A percentile compares a stretch with the other conserved stretches of the same genome.
These are phyloP conservation scores for Camelus dromedarius DNA, from an alignment of 2,113 vertebrate genomes.

Conservation along the genomic window DNA sequence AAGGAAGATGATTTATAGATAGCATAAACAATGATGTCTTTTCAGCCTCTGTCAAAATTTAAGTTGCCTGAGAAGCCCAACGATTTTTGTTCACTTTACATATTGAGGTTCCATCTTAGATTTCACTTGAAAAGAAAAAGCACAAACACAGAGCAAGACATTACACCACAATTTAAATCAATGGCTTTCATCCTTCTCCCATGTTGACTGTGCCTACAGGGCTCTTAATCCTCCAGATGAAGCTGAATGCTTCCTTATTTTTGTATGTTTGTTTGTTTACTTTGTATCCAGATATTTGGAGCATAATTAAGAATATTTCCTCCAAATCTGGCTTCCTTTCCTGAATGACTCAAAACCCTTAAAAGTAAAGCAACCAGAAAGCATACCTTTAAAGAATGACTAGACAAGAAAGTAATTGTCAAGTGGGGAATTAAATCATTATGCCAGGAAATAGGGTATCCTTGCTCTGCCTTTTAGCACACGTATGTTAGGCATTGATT, in stretches of 20 bases:
- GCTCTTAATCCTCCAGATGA: neutral
- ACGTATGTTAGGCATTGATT: neutral
- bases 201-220: neutral
- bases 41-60: conserved; percentile 1
- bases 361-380: conserved; percentile 42
- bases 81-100: conserved; percentile 11
- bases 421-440: neutral
- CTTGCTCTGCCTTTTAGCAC: neutral
- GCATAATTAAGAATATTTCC: conserved; percentile 35
- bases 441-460: neutral
- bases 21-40: neutral
- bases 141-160: neutral
- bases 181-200: neutral
- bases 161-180: neutral
- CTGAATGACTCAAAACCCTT: conserved; percentile 10
- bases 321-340: neutral
- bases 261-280: conserved; percentile 4
- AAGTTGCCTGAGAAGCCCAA: neutral
- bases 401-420: conserved; percentile 14
- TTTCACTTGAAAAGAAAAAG: conserved; percentile 4
- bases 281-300: conserved; percentile 34
- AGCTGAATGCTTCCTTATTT: neutral
- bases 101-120: neutral
- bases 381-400: neutral
- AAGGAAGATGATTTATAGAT: neutral